phyloP scores from a whole-genome alignment of 2,797 vertebrate species.

The Poeciliopsis presidionis region DNA sequence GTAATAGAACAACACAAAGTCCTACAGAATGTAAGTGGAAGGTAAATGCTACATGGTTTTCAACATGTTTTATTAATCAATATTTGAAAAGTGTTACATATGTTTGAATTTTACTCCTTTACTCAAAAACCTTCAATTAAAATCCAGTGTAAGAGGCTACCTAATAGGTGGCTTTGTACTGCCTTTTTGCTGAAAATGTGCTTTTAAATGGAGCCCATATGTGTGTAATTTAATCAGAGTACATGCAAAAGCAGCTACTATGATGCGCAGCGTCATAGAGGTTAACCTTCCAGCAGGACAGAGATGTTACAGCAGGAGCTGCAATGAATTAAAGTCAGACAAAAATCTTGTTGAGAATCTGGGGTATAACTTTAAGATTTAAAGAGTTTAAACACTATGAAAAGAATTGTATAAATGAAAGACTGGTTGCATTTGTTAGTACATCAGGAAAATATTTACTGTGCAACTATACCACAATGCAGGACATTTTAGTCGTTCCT shows the following conservation, averaged over 20 bases:
- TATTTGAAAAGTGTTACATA: neutral
- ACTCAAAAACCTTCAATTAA: neutral
- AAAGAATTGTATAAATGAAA: neutral
- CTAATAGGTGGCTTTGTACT: too few relatives aligned
- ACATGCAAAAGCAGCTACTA: neutral
- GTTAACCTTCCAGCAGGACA: neutral
- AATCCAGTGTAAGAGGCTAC: neutral
- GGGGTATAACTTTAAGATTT: neutral
- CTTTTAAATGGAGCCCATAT: neutral
- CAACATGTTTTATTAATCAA: neutral
- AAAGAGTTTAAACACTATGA: neutral
- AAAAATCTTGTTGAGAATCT: neutral
- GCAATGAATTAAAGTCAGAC: neutral
- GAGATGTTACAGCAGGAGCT: neutral
- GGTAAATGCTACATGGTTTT: neutral
- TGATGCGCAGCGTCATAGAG: neutral
- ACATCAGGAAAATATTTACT: neutral
- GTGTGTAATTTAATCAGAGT: neutral
- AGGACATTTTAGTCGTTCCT: neutral
- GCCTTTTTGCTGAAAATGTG: too few relatives aligned
- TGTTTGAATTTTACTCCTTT: neutral
- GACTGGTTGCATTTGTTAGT: neutral
- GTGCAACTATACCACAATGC: neutral
- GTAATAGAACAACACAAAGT: neutral
- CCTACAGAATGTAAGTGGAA: neutral